phyloP scores from a whole-genome alignment of 1,140 invertebrate genomes.

The Ips typographus region DNA sequence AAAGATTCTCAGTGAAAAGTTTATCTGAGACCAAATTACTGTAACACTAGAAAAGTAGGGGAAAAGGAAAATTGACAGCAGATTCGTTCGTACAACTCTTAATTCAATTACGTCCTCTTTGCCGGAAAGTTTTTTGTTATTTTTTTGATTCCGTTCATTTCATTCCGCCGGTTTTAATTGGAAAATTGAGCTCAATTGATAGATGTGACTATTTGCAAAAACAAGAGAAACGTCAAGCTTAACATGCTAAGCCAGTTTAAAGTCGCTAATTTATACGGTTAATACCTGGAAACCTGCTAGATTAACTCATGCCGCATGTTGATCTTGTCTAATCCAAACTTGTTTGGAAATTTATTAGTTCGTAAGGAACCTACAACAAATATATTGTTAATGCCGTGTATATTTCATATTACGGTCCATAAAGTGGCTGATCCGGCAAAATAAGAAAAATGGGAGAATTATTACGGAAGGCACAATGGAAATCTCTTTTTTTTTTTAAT shows the following conservation, averaged over 20 bases:
- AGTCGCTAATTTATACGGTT: neutral
- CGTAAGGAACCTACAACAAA: neutral
- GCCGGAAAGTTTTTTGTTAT: neutral
- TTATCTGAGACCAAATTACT: slow-evolving; percentile 16
- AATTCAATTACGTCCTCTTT: slow-evolving; percentile 23
- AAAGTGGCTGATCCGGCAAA: neutral
- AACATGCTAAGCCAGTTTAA: neutral
- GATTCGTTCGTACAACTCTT: slow-evolving; percentile 22
- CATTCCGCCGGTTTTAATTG: neutral
- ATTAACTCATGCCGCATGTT: slow-evolving; percentile 1
- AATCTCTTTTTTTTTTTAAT: neutral
- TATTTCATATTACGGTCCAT: neutral
- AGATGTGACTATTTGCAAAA: neutral
- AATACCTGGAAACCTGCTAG: neutral
- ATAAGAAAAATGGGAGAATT: neutral
- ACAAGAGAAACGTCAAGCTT: neutral
- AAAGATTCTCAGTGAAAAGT: slow-evolving; percentile 21
- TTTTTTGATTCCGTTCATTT: neutral
- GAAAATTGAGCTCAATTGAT: neutral
- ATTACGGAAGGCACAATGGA: slow-evolving; percentile 1
- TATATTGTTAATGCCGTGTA: neutral
- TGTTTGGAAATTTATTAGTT: neutral
- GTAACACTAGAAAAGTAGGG: slow-evolving; percentile 20
- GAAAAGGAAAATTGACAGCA: slow-evolving; percentile 16
- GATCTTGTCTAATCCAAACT: slow-evolving; percentile 1